Conservation (phyloP, 2,797 vertebrate species). For the Hemibagrus guttatus region DNA sequence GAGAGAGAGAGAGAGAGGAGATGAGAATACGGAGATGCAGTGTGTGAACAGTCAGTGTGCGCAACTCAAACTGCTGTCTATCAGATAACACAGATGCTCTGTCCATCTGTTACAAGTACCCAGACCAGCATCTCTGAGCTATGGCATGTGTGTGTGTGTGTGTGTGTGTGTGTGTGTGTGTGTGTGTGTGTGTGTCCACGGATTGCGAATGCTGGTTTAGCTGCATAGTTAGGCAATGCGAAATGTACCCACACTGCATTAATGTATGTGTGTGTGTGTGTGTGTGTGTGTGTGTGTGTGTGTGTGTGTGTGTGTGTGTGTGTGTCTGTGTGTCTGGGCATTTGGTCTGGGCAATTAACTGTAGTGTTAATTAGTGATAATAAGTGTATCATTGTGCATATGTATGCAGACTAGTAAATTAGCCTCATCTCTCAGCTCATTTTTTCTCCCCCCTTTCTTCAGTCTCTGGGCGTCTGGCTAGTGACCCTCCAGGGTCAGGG, state of each 20-base stretch:
- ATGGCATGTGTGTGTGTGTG: constrained; percentile 30
- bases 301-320: constrained; percentile 14
- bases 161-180: constrained; percentile 36
- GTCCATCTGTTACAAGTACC: constrained; percentile 55
- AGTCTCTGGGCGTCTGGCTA: constrained; percentile 51
- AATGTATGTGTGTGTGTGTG: constrained; percentile 31
- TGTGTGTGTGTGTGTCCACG: constrained; percentile 16
- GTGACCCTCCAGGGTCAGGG: constrained; percentile 58
- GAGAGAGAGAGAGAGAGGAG: not conserved
- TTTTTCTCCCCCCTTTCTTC: constrained; percentile 5
- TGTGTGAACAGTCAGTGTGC: constrained; percentile 40
- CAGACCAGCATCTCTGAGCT: constrained; percentile 38
- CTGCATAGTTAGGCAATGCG: constrained; percentile 23
- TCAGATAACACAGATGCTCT: constrained; percentile 54
- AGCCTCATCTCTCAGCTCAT: constrained; percentile 39
- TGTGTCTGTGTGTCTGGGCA: not conserved
- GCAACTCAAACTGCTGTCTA: constrained; percentile 46
- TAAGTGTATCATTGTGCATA: constrained; percentile 40
- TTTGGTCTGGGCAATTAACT: constrained; percentile 31
- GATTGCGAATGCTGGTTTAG: constrained; percentile 12
- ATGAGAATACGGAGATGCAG: constrained; percentile 27
- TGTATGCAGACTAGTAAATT: constrained; percentile 60
- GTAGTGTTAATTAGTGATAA: constrained; percentile 45
- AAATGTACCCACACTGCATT: constrained; percentile 41
- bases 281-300: constrained; percentile 23